Conservation (phyloP, 2,113 vertebrate genomes). For the Malaclemys terrapin region DNA sequence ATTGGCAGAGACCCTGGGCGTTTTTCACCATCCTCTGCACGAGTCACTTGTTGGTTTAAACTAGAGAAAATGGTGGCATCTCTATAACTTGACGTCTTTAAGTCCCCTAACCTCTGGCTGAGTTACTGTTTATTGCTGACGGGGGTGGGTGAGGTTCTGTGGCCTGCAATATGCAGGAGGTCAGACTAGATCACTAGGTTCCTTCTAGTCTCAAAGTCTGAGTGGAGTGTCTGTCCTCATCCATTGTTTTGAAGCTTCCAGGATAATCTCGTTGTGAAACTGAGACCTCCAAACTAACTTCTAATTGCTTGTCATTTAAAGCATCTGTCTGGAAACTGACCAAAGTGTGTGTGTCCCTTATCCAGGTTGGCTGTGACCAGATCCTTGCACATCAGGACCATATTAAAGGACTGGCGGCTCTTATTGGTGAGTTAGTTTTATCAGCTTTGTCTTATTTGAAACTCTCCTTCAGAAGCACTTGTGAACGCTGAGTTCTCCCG, state of each 20-base stretch:
- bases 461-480: background rate
- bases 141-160: background rate
- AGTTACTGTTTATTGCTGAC: background rate
- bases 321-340: background rate
- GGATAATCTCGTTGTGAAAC: rapidly evolving
- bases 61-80: background rate
- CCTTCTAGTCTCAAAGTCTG: background rate
- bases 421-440: slow-evolving; percentile 81
- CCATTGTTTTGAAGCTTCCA: background rate
- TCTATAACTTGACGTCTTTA: background rate
- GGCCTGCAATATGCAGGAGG: background rate
- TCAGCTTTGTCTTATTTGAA: background rate
- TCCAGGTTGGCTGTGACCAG: slow-evolving; percentile 86
- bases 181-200: background rate
- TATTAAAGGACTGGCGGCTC: slow-evolving; percentile 83
- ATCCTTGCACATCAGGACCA: slow-evolving; percentile 80
- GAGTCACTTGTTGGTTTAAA: background rate
- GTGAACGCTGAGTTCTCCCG: rapidly evolving
- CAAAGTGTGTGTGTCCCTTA: slow-evolving; percentile 4
- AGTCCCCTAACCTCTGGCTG: background rate
- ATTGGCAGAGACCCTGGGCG: background rate
- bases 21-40: background rate
- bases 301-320: background rate
- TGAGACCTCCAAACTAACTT: background rate
- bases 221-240: background rate